These are phyloP conservation scores for Merluccius polli DNA, from an alignment of 2,797 vertebrate species.

Conservation along the genomic window DNA sequence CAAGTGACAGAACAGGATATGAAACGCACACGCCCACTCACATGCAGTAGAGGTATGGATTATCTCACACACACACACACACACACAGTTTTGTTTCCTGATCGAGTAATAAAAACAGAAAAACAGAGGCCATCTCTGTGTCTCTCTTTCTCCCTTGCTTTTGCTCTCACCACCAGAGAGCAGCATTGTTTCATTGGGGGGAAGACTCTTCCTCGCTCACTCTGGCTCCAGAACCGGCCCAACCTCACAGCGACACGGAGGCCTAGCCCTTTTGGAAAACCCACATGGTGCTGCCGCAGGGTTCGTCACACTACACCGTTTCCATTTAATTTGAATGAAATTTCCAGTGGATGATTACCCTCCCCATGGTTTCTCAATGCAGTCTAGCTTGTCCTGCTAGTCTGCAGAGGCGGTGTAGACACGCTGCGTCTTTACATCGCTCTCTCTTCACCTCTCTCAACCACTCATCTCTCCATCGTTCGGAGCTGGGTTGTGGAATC, in stretches of 20 bases:
- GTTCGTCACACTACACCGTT: neutral
- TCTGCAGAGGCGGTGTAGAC: neutral
- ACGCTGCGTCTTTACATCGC: no score
- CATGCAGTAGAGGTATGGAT: neutral
- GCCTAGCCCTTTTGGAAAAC: conserved; percentile 8
- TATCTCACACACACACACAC: conserved; percentile 7
- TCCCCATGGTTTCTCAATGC: neutral
- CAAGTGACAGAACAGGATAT: conserved; percentile 39
- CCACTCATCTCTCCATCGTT: neutral
- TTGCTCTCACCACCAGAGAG: conserved; percentile 57
- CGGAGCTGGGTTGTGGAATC: conserved; percentile 66
- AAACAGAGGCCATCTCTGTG: conserved; percentile 17
- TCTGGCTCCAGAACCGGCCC: neutral
- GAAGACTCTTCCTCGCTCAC: neutral
- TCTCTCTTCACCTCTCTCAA: neutral
- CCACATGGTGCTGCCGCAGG: neutral
- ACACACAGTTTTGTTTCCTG: neutral
- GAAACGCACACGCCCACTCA: conserved; percentile 39
- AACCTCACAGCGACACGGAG: conserved; percentile 11
- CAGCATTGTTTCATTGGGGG: conserved; percentile 44
- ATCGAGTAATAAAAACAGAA: neutral
- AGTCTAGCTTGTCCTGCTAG: no score
- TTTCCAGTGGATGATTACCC: neutral
- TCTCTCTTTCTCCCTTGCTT: conserved; percentile 16
- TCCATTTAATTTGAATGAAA: neutral